Conservation (phyloP, 1,140 invertebrate species). For the Saxidomus purpurata region DNA sequence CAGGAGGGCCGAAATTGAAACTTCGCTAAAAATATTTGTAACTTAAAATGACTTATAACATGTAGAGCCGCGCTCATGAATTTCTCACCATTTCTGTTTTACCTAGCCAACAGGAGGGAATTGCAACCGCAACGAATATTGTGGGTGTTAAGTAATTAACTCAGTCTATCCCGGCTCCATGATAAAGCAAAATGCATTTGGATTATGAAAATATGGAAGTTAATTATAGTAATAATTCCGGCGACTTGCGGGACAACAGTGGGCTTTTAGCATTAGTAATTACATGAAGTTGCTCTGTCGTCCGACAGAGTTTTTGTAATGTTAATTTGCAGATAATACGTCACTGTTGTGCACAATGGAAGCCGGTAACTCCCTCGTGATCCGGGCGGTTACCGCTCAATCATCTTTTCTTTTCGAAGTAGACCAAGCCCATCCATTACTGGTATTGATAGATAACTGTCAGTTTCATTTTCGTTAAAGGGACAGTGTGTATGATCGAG, state of each 20-base stretch:
- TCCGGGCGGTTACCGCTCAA: neutral
- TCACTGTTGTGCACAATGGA: neutral
- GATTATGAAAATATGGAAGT: neutral
- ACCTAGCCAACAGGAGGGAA: neutral
- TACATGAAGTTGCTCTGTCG: neutral
- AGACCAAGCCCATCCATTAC: neutral
- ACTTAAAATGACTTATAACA: too few species aligned
- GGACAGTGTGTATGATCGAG: neutral
- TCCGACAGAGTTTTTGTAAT: neutral
- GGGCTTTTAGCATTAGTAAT: neutral
- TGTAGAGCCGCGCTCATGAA: neutral
- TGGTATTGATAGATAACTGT: neutral
- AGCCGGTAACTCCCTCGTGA: neutral
- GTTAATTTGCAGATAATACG: neutral
- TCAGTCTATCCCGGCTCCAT: neutral
- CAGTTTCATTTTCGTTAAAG: constrained; percentile 13
- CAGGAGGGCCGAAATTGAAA: too few species aligned
- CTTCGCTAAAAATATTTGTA: too few species aligned
- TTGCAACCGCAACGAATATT: neutral
- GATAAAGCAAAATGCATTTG: constrained; percentile 8
- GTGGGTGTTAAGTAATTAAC: constrained; percentile 5
- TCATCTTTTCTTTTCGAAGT: neutral
- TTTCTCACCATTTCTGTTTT: neutral
- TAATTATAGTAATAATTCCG: neutral
- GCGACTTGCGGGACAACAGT: neutral